Percentiles rank a stretch among this genome's conserved stretches.
phyloP scores from a whole-genome alignment of 1,140 invertebrate genomes.

The Tetragonula clypearis region DNA sequence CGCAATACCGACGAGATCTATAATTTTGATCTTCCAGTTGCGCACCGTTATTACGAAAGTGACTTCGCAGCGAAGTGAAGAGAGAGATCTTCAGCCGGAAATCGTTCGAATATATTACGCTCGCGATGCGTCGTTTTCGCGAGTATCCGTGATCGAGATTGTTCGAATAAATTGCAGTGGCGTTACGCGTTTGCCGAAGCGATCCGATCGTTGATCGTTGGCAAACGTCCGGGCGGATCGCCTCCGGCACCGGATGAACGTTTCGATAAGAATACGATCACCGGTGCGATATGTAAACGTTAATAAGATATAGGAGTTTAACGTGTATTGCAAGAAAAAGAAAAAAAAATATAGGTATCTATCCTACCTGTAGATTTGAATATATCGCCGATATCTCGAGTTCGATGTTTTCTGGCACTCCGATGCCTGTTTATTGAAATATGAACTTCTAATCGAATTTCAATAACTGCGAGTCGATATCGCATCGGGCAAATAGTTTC shows the following conservation, averaged over 20 bases:
- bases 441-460: not conserved
- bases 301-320: not conserved
- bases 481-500: not conserved
- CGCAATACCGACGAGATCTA: conserved; percentile 5
- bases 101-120: conserved; percentile 37
- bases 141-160: conserved; percentile 6
- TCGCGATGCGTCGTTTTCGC: conserved; percentile 38
- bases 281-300: conserved; percentile 1
- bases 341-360: not conserved
- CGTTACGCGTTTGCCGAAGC: conserved; percentile 19
- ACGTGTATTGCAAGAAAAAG: not conserved
- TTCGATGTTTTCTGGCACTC: not conserved
- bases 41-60: conserved; percentile 29
- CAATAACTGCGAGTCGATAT: not conserved
- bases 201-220: not conserved
- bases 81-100: conserved; percentile 14
- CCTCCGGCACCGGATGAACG: conserved; percentile 21
- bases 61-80: too few species aligned
- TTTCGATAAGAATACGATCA: conserved; percentile 22
- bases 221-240: conserved; percentile 10
- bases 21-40: conserved; percentile 8
- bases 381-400: not conserved
- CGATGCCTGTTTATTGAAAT: not conserved
- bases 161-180: conserved; percentile 25
- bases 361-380: too few species aligned